phyloP scores from a whole-genome alignment of 2,113 vertebrate genomes.

The Indri indri region DNA sequence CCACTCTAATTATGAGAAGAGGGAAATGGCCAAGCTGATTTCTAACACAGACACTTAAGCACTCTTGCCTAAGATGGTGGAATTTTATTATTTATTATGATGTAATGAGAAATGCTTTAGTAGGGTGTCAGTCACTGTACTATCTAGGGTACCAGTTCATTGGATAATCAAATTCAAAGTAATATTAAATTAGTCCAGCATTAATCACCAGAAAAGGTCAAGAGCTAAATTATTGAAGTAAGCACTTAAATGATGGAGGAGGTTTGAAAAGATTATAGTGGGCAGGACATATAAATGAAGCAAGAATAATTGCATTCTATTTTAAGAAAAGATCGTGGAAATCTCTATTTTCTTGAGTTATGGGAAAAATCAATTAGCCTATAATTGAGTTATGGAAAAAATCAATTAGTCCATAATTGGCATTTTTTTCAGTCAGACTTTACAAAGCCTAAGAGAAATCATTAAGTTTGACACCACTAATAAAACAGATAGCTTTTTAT shows the following conservation, averaged over 20 bases:
- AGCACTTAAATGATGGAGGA: slow-evolving; percentile 37
- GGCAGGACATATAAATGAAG: slow-evolving; percentile 57
- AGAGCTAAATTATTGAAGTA: slow-evolving; percentile 56
- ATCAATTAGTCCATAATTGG: slow-evolving; percentile 71
- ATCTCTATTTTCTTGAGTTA: slow-evolving; percentile 49
- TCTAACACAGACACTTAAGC: background rate
- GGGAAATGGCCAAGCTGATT: background rate
- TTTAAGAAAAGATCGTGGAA: slow-evolving; percentile 64
- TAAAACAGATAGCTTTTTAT: background rate
- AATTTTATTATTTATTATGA: background rate
- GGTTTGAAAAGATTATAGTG: slow-evolving; percentile 9
- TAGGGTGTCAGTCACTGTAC: background rate
- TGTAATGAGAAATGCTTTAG: background rate
- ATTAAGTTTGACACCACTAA: slow-evolving; percentile 52
- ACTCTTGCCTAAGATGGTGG: background rate
- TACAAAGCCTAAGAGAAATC: slow-evolving; percentile 48
- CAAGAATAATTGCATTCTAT: slow-evolving; percentile 55
- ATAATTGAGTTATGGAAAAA: slow-evolving; percentile 59
- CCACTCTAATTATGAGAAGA: background rate
- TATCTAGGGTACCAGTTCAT: background rate
- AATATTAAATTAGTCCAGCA: slow-evolving; percentile 64
- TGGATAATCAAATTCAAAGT: slow-evolving; percentile 61
- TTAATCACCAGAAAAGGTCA: slow-evolving; percentile 58
- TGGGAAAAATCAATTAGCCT: slow-evolving; percentile 72
- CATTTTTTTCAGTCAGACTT: background rate